Evolutionary conservation across 2,888 invertebrate species (phyloP).

Genomic region (Automeris io): DNA sequence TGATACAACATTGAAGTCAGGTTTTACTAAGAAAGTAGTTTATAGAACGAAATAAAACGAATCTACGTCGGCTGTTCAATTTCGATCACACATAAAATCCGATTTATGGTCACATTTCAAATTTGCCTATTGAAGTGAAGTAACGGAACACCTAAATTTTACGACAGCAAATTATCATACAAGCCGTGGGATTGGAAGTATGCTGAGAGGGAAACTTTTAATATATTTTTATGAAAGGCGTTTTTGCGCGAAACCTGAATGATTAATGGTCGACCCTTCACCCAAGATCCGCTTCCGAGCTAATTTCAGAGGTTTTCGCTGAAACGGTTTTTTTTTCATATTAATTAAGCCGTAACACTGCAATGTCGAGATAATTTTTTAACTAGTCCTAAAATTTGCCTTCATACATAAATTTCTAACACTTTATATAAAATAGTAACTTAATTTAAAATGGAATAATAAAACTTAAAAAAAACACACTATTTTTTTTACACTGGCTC

Average conservation of each 20-base stretch:
- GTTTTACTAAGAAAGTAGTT: neutral
- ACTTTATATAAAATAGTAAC: too few relatives aligned
- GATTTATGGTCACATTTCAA: conserved; percentile 28
- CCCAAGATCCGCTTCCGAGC: conserved; percentile 42
- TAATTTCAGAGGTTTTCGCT: conserved; percentile 41
- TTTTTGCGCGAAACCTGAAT: conserved; percentile 57
- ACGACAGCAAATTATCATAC: conserved; percentile 62
- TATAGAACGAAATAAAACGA: conserved; percentile 4
- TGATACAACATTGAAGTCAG: neutral
- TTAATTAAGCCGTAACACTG: conserved; percentile 43
- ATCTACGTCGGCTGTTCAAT: conserved; percentile 14
- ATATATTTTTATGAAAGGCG: conserved; percentile 66
- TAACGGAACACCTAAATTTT: conserved; percentile 44
- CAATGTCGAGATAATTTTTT: conserved; percentile 18
- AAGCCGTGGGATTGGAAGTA: conserved; percentile 49
- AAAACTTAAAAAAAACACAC: too few relatives aligned
- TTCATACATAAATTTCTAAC: too few relatives aligned
- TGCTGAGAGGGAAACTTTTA: conserved; percentile 60
- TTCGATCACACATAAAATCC: conserved; percentile 23
- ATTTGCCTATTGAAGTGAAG: conserved; percentile 28
- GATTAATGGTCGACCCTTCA: conserved; percentile 67
- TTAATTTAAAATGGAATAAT: too few relatives aligned
- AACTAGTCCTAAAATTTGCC: too few relatives aligned
- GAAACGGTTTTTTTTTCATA: conserved; percentile 35
- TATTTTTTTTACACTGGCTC: too few relatives aligned